Evolutionary conservation across 2,888 invertebrate genomes (phyloP).

Genomic region (Drosophila paramelanica): DNA sequence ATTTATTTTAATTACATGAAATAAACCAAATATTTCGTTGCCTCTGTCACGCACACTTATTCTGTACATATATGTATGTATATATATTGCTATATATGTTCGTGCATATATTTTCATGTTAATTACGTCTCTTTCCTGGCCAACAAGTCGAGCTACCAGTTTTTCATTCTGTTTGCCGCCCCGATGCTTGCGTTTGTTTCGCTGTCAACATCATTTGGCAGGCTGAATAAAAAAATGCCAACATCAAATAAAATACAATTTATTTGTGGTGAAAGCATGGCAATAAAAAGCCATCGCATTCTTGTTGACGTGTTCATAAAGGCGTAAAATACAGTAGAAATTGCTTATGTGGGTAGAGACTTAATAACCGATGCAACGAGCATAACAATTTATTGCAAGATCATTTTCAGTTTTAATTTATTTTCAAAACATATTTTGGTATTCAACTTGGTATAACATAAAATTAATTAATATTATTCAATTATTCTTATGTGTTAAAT

Average conservation of each 20-base stretch:
- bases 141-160: slow-evolving; percentile 25
- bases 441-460: not conserved
- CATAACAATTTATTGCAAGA: not conserved
- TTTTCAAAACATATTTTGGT: not conserved
- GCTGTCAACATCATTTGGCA: slow-evolving; percentile 76
- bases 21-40: slow-evolving; percentile 73
- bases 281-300: slow-evolving; percentile 59
- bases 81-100: not conserved
- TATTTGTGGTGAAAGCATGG: slow-evolving; percentile 59
- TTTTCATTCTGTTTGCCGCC: slow-evolving; percentile 13
- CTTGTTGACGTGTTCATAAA: slow-evolving; percentile 52
- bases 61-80: not conserved
- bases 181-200: slow-evolving; percentile 52
- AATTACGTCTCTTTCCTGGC: slow-evolving; percentile 59
- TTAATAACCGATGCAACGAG: slow-evolving; percentile 8
- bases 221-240: slow-evolving; percentile 49
- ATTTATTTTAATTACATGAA: slow-evolving; percentile 78
- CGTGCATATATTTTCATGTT: slow-evolving; percentile 50
- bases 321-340: slow-evolving; percentile 52
- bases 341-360: slow-evolving; percentile 38
- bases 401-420: not conserved
- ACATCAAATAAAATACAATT: slow-evolving; percentile 73
- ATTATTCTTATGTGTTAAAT: not conserved
- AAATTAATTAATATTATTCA: slow-evolving; percentile 1
- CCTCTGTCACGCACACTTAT: slow-evolving; percentile 21